Evolutionary conservation across 2,888 invertebrate species (phyloP).

Genomic region (Drosophila setosimentum): DNA sequence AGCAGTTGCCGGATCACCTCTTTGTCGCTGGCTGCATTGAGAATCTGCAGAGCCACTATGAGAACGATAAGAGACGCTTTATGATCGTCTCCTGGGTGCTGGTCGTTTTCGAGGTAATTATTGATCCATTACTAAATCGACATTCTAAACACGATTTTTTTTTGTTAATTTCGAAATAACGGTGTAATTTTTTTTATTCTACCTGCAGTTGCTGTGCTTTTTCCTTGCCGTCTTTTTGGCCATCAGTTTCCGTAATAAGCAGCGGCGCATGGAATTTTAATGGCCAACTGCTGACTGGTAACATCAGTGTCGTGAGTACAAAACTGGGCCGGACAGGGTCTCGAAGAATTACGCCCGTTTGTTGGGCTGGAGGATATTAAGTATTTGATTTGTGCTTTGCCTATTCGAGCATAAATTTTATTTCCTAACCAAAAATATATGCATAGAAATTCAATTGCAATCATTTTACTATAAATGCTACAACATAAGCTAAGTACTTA

Average conservation of each 20-base stretch:
- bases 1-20: conserved; percentile 56
- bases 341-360: conserved; percentile 2
- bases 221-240: conserved; percentile 69
- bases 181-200: conserved; percentile 7
- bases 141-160: neutral
- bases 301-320: conserved; percentile 57
- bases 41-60: conserved; percentile 71
- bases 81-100: conserved; percentile 89
- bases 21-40: conserved; percentile 74
- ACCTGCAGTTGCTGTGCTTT: conserved; percentile 73
- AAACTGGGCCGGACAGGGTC: conserved; percentile 24
- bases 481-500: conserved; percentile 43
- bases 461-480: conserved; percentile 38
- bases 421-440: conserved; percentile 33
- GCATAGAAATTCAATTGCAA: conserved; percentile 12
- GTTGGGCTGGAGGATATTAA: conserved; percentile 27
- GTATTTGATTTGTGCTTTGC: conserved; percentile 57
- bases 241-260: conserved; percentile 81
- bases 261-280: conserved; percentile 82
- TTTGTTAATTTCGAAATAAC: neutral
- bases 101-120: conserved; percentile 89
- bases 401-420: conserved; percentile 43
- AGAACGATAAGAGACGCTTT: conserved; percentile 86
- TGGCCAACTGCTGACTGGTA: conserved; percentile 20
- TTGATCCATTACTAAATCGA: neutral